phyloP scores from a whole-genome alignment of 1,140 invertebrate species.

The Oryzaephilus surinamensis region DNA sequence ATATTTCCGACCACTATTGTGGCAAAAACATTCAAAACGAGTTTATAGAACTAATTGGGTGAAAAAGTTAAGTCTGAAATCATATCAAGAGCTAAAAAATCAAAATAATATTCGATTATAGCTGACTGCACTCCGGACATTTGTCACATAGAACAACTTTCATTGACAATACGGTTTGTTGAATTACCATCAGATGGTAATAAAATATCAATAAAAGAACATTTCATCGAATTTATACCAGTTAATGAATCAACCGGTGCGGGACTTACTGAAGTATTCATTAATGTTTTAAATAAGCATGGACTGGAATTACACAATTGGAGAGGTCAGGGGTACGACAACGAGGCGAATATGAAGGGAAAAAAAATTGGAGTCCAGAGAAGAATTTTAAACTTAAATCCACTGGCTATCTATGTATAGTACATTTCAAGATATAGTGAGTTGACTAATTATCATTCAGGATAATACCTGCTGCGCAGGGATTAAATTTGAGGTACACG shows the following conservation, averaged over 20 bases:
- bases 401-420: conserved; percentile 19
- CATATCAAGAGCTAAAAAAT: conserved; percentile 21
- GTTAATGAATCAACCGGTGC: conserved; percentile 10
- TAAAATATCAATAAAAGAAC: conserved; percentile 12
- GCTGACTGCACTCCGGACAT: conserved; percentile 37
- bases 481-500: too few species aligned
- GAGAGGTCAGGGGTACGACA: conserved; percentile 33
- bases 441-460: too few species aligned
- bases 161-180: conserved; percentile 31
- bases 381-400: conserved; percentile 21
- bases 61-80: conserved; percentile 26
- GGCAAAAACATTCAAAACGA: conserved; percentile 14
- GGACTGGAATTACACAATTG: conserved; percentile 9
- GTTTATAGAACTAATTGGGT: conserved; percentile 22
- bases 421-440: too few species aligned
- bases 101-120: conserved; percentile 34
- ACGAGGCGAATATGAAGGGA: conserved; percentile 30
- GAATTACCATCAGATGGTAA: conserved; percentile 1
- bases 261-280: conserved; percentile 6
- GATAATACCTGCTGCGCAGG: too few species aligned
- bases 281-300: conserved; percentile 3
- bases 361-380: conserved; percentile 17
- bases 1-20: neutral
- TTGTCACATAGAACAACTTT: conserved; percentile 36
- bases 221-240: conserved; percentile 16